phyloP scores from a whole-genome alignment of 2,797 vertebrate genomes.

The Myotis daubentonii region DNA sequence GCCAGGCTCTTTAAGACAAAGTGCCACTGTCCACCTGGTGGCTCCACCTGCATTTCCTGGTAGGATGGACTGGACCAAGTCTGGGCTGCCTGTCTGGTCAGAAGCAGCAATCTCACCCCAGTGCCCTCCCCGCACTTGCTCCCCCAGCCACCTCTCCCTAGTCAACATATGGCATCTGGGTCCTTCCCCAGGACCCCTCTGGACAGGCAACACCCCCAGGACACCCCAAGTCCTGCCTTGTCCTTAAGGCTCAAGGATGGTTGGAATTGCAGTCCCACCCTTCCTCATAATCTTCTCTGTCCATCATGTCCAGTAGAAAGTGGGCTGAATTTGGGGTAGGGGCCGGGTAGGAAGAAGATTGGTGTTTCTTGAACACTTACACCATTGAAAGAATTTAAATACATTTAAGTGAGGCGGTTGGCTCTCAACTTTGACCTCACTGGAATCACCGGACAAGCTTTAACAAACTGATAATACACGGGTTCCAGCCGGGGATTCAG shows the following conservation, averaged over 20 bases:
- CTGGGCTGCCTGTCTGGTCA: neutral
- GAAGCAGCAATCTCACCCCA: neutral
- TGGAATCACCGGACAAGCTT: neutral
- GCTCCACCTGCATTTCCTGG: neutral
- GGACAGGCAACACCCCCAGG: too few relatives aligned
- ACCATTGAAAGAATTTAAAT: neutral
- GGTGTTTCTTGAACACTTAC: neutral
- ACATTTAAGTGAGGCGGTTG: neutral
- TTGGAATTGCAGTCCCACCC: neutral
- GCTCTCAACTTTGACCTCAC: neutral
- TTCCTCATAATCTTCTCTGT: neutral
- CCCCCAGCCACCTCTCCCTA: neutral
- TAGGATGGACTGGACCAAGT: neutral
- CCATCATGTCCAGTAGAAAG: neutral
- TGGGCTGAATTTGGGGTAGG: neutral
- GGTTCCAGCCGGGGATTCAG: neutral
- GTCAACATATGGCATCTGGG: neutral
- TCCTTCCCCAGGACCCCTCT: neutral
- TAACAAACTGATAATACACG: too few relatives aligned
- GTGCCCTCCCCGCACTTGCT: too few relatives aligned
- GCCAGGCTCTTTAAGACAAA: neutral
- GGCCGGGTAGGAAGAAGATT: neutral
- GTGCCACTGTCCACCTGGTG: neutral
- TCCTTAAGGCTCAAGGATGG: neutral
- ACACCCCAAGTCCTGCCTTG: neutral